Conservation (phyloP, 2,888 invertebrate genomes). For the Leptinotarsa rubiginosa region DNA sequence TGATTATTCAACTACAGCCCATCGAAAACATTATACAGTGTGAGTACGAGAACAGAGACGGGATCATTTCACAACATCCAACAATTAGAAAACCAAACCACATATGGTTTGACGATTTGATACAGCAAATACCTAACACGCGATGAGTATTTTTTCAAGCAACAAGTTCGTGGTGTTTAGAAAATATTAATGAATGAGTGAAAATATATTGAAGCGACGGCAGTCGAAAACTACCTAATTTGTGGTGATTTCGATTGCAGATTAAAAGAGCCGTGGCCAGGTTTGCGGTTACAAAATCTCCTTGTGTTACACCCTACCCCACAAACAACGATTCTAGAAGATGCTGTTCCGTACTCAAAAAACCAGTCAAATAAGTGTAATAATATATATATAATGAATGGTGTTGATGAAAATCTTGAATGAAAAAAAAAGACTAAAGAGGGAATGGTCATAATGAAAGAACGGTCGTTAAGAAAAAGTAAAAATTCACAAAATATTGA, state of each 20-base stretch:
- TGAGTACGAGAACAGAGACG: background rate
- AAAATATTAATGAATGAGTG: background rate
- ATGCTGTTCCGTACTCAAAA: background rate
- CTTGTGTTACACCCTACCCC: constrained; percentile 15
- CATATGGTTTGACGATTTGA: constrained; percentile 16
- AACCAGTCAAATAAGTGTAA: background rate
- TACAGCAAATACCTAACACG: constrained; percentile 5
- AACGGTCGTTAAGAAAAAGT: too few species aligned
- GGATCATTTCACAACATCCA: background rate
- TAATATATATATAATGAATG: too few species aligned
- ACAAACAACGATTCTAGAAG: background rate
- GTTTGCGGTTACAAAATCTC: constrained; percentile 7
- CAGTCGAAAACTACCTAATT: background rate
- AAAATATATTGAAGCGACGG: background rate
- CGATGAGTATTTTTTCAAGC: constrained; percentile 15
- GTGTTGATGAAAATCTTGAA: too few species aligned
- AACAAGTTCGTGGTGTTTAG: constrained; percentile 2
- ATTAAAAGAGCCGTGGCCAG: constrained; percentile 12
- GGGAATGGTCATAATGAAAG: too few species aligned
- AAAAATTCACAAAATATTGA: too few species aligned
- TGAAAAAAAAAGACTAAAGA: too few species aligned
- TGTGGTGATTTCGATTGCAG: constrained; percentile 9
- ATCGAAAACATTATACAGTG: background rate
- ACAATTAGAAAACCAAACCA: constrained; percentile 6
- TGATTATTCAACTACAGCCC: background rate